Conservation (phyloP, 2,888 invertebrate species). For the Diadegma fenestrale region DNA sequence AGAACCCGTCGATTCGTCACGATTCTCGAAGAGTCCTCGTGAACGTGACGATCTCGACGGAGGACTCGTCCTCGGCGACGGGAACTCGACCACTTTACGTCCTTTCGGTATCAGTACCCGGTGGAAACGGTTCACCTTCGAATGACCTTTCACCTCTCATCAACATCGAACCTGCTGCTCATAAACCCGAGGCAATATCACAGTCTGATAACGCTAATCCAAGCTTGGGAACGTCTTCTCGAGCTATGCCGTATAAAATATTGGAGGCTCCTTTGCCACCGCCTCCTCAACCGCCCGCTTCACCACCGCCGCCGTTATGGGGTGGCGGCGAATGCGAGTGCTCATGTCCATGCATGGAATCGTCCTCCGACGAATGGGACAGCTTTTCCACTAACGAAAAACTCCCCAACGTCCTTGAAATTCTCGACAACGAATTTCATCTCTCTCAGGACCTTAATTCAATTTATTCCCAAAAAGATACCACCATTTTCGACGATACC, state of each 20-base stretch:
- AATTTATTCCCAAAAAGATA: constrained; percentile 28
- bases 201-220: not conserved
- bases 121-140: constrained; percentile 86
- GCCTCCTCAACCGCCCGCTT: constrained; percentile 79
- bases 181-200: constrained; percentile 60
- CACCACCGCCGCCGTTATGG: constrained; percentile 82
- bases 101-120: constrained; percentile 92
- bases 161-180: constrained; percentile 86
- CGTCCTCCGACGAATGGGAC: constrained; percentile 80
- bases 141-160: constrained; percentile 84
- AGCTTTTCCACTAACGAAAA: constrained; percentile 72
- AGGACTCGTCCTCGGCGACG: constrained; percentile 86
- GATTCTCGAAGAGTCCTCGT: constrained; percentile 89
- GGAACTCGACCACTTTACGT: constrained; percentile 90
- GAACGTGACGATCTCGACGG: constrained; percentile 93
- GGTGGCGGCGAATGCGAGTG: constrained; percentile 91
- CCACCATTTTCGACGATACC: not conserved
- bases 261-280: constrained; percentile 78
- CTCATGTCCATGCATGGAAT: constrained; percentile 89
- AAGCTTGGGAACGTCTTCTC: constrained; percentile 33
- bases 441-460: constrained; percentile 34
- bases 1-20: not conserved
- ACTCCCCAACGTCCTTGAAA: constrained; percentile 55
- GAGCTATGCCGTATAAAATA: constrained; percentile 45
- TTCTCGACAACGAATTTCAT: constrained; percentile 47